Percentiles rank a stretch among this genome's conserved stretches.
Conservation (phyloP, 2,113 vertebrate species). For the Nannobrachium achirus region DNA sequence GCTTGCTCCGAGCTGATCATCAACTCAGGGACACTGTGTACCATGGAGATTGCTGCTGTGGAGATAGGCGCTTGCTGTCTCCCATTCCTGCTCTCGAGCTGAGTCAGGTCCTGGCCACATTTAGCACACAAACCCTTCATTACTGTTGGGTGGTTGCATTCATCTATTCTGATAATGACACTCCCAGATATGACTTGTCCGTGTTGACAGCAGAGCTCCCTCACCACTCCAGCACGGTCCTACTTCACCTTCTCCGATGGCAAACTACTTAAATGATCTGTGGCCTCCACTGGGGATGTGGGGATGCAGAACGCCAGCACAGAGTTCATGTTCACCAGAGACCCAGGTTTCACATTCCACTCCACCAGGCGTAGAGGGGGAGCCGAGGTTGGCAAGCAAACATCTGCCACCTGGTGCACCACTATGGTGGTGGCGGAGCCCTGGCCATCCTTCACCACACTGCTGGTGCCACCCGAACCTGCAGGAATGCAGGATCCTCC, state of each 20-base stretch:
- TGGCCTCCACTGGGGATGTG: slow-evolving; percentile 50
- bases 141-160: slow-evolving; percentile 95
- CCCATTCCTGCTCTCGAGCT: slow-evolving; percentile 91
- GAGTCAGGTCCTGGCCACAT: slow-evolving; percentile 95
- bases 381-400: slow-evolving; percentile 81
- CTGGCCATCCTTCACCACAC: too few species aligned
- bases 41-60: slow-evolving; percentile 97
- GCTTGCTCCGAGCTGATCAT: slow-evolving; percentile 99
- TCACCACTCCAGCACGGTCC: slow-evolving; percentile 91
- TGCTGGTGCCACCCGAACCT: too few species aligned
- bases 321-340: slow-evolving; percentile 88
- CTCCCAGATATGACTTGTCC: slow-evolving; percentile 89
- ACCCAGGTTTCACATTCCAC: slow-evolving; percentile 90
- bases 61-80: slow-evolving; percentile 88
- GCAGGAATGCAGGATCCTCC: too few species aligned
- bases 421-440: too few species aligned
- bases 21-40: slow-evolving; percentile 97
- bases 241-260: slow-evolving; percentile 86
- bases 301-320: slow-evolving; percentile 86
- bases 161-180: slow-evolving; percentile 86
- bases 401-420: slow-evolving; percentile 77
- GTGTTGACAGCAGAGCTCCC: slow-evolving; percentile 89
- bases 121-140: slow-evolving; percentile 98
- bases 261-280: slow-evolving; percentile 55
- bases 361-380: slow-evolving; percentile 87